Percentiles rank a stretch among this genome's conserved stretches.
phyloP scores from a whole-genome alignment of 2,113 vertebrate genomes.

The Hydrochoerus hydrochaeris region DNA sequence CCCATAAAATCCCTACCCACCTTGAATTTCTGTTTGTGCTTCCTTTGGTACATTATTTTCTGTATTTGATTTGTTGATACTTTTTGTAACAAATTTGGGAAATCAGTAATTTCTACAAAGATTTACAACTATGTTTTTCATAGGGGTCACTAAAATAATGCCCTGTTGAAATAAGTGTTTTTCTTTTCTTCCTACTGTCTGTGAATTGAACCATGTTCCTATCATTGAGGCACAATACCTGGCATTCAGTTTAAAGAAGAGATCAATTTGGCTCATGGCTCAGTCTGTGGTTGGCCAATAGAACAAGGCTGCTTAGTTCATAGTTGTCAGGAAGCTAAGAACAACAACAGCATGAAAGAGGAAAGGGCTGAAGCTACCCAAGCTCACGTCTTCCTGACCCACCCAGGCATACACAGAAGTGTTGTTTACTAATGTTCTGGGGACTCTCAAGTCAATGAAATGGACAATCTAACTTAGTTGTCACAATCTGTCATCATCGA shows the following conservation, averaged over 20 bases:
- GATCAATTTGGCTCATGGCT: neutral
- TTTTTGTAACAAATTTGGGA: neutral
- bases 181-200: neutral
- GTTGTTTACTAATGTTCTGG: neutral
- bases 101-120: neutral
- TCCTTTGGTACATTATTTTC: neutral
- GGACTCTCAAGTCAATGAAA: neutral
- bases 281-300: too few relatives aligned
- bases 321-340: neutral
- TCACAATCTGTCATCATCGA: neutral
- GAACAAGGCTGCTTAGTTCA: neutral
- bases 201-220: neutral
- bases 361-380: too few relatives aligned
- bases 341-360: neutral
- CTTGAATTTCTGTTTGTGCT: neutral
- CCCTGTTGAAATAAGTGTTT: neutral
- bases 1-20: neutral
- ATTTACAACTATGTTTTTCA: neutral
- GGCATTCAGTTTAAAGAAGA: neutral
- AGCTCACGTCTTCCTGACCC: too few relatives aligned
- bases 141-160: neutral
- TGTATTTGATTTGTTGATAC: slow-evolving; percentile 6
- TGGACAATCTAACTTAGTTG: neutral
- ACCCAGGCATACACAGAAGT: neutral
- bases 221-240: neutral